Percentiles rank a stretch among this genome's conserved stretches.
These are phyloP conservation scores for Erethizon dorsatum DNA, from an alignment of 2,797 vertebrate species.

Conservation along the genomic window DNA sequence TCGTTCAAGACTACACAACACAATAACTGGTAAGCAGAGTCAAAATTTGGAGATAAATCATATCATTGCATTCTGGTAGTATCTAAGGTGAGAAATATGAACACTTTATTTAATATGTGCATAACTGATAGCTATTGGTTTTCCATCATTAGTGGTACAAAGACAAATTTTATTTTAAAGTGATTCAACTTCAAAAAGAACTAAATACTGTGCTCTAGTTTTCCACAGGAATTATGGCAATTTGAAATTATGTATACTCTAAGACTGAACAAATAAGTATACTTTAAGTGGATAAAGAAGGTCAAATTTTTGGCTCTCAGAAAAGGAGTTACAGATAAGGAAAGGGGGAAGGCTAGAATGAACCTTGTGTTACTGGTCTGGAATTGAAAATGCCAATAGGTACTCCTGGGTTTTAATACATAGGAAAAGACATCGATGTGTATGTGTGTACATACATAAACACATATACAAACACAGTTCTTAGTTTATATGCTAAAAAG, in stretches of 20 bases:
- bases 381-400: slow-evolving; percentile 37
- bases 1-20: slow-evolving; percentile 39
- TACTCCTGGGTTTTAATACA: background rate
- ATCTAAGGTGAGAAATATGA: slow-evolving; percentile 8
- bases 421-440: background rate
- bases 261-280: background rate
- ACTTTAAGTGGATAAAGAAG: background rate
- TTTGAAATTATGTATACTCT: slow-evolving; percentile 27
- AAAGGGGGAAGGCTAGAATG: background rate
- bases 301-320: background rate
- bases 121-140: slow-evolving; percentile 34
- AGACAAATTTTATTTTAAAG: slow-evolving; percentile 58
- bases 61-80: background rate
- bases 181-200: slow-evolving; percentile 52
- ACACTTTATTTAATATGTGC: background rate
- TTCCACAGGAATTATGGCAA: background rate
- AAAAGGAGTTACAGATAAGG: background rate
- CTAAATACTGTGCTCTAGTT: background rate
- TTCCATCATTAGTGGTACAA: slow-evolving; percentile 33
- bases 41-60: background rate
- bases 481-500: background rate
- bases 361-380: background rate
- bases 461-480: background rate
- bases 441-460: background rate
- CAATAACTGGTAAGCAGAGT: background rate